Evolutionary conservation across 2,888 invertebrate species (phyloP).

Genomic region (Melieria crassipennis): DNA sequence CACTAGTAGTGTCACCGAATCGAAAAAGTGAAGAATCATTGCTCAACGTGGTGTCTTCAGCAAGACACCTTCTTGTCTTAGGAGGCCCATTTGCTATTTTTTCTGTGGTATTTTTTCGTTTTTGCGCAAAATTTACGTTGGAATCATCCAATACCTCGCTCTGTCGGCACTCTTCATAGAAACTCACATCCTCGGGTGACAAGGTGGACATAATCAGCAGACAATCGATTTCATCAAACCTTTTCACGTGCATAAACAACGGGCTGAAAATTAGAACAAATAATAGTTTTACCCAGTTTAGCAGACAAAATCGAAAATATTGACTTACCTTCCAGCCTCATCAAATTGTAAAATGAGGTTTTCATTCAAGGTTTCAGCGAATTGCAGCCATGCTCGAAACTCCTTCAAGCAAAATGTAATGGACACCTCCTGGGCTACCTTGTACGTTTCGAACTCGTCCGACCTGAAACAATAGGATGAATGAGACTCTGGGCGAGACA

Average conservation of each 20-base stretch:
- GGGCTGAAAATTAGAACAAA: conserved; percentile 68
- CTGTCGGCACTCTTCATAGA: conserved; percentile 51
- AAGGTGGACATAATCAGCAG: conserved; percentile 80
- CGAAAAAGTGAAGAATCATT: conserved; percentile 48
- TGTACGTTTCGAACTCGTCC: conserved; percentile 58
- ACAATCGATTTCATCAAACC: conserved; percentile 78
- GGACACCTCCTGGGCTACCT: conserved; percentile 69
- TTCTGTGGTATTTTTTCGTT: conserved; percentile 46
- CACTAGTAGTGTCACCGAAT: conserved; percentile 41
- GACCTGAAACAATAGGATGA: conserved; percentile 42
- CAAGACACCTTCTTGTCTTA: conserved; percentile 41
- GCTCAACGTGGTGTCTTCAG: conserved; percentile 47
- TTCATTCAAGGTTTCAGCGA: conserved; percentile 79
- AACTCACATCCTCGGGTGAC: conserved; percentile 60
- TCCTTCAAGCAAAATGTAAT: conserved; percentile 90
- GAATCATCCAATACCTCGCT: conserved; percentile 46
- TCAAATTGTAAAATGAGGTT: conserved; percentile 80
- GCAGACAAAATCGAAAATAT: not conserved
- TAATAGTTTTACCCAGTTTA: not conserved
- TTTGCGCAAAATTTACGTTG: conserved; percentile 34
- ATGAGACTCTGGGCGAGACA: not conserved
- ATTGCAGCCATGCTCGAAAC: conserved; percentile 79
- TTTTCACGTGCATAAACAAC: conserved; percentile 78
- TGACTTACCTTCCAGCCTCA: conserved; percentile 74
- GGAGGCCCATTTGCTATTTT: not conserved